phyloP scores from a whole-genome alignment of 2,113 vertebrate genomes.

The Vicugna pacos region DNA sequence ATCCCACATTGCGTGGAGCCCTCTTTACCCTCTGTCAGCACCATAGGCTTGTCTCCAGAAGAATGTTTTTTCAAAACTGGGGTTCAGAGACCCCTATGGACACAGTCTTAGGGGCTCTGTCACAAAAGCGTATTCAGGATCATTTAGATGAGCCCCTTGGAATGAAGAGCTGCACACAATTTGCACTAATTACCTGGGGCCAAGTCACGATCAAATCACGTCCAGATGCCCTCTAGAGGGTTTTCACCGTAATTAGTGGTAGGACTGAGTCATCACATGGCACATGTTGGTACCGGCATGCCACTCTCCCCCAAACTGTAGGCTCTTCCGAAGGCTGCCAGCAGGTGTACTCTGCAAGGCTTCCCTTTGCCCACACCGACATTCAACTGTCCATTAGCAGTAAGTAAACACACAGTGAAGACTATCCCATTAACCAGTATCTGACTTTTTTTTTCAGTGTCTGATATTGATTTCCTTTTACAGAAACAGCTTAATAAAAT shows the following conservation, averaged over 20 bases:
- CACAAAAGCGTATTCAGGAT: neutral
- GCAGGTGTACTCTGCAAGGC: neutral
- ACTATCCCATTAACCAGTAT: neutral
- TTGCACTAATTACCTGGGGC: neutral
- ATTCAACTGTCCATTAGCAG: neutral
- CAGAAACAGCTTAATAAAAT: neutral
- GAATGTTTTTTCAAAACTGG: neutral
- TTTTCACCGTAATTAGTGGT: neutral
- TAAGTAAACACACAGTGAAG: neutral
- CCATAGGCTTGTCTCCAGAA: neutral
- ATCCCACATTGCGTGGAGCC: neutral
- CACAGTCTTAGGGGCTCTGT: neutral
- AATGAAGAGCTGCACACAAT: rapidly evolving
- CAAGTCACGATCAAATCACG: rapidly evolving
- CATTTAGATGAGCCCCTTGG: too few relatives aligned
- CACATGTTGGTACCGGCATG: rapidly evolving
- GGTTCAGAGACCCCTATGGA: neutral
- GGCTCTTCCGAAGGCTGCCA: neutral
- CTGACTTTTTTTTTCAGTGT: neutral
- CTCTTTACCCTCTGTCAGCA: neutral
- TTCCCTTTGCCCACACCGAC: neutral
- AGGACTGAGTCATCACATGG: rapidly evolving
- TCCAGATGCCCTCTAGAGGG: neutral
- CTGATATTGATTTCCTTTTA: neutral
- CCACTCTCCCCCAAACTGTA: neutral